phyloP scores from a whole-genome alignment of 2,888 invertebrate genomes.

The Panzeria rudis region DNA sequence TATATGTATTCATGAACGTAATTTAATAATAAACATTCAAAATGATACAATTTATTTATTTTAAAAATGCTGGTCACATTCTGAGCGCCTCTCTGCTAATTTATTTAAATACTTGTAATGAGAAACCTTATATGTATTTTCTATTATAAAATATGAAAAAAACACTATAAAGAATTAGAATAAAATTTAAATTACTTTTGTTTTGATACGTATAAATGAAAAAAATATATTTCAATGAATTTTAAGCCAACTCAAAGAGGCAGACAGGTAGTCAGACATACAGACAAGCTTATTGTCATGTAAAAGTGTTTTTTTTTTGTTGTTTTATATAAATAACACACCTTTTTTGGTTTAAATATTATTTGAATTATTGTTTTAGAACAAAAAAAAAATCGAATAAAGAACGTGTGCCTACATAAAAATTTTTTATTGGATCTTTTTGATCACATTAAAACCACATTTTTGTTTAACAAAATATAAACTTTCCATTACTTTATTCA shows the following conservation, averaged over 20 bases:
- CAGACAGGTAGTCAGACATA: not conserved
- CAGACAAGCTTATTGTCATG: too few species aligned
- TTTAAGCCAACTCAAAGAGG: too few species aligned
- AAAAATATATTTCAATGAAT: too few species aligned
- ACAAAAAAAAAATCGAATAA: not conserved
- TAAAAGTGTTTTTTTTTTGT: not conserved
- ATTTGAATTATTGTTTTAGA: not conserved
- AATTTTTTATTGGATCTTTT: not conserved
- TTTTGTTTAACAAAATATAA: too few species aligned
- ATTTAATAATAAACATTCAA: not conserved
- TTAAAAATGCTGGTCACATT: slow-evolving; percentile 55
- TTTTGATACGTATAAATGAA: too few species aligned
- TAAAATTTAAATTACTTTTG: too few species aligned
- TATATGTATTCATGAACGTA: too few species aligned
- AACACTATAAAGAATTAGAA: too few species aligned
- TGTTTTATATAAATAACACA: slow-evolving; percentile 18
- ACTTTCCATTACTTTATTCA: not conserved
- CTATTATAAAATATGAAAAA: too few species aligned
- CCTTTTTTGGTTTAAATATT: slow-evolving; percentile 33
- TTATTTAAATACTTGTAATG: slow-evolving; percentile 18
- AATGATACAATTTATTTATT: not conserved
- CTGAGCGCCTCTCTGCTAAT: not conserved
- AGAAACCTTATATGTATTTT: too few species aligned
- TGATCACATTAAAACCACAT: too few species aligned
- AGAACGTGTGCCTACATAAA: slow-evolving; percentile 5